phyloP scores from a whole-genome alignment of 2,797 vertebrate species.

The Eremophila alpestris region DNA sequence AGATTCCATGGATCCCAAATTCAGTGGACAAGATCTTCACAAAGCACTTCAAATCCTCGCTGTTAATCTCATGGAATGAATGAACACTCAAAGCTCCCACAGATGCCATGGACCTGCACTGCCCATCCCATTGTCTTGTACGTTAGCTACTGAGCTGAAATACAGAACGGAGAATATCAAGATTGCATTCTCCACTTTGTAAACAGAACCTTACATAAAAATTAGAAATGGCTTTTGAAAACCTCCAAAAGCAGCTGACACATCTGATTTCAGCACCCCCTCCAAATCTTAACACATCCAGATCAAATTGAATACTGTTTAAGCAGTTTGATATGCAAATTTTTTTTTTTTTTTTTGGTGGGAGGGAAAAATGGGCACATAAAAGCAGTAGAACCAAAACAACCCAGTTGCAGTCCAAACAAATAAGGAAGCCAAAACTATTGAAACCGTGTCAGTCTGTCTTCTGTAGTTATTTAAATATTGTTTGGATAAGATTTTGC shows the following conservation, averaged over 20 bases:
- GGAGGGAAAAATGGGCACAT: not conserved
- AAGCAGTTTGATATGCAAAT: not conserved
- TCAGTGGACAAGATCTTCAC: not conserved
- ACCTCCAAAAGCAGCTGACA: not conserved
- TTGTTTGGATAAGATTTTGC: not conserved
- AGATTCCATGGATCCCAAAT: not conserved
- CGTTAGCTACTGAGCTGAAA: not conserved
- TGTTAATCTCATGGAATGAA: not conserved
- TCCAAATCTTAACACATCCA: not conserved
- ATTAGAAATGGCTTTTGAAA: not conserved
- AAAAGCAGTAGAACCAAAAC: not conserved
- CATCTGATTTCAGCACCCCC: not conserved
- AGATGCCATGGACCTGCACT: rapidly evolving
- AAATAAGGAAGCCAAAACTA: not conserved
- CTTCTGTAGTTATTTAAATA: not conserved
- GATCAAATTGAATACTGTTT: not conserved
- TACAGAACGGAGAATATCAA: not conserved
- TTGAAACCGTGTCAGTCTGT: not conserved
- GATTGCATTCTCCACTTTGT: not conserved
- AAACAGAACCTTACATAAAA: not conserved
- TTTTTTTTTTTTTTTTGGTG: not conserved
- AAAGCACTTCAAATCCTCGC: not conserved
- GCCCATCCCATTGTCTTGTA: not conserved
- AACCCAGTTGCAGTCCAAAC: not conserved
- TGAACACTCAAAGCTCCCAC: rapidly evolving